Conservation (phyloP, 2,888 invertebrate genomes). For the Spatulosminthurus flaviceps region DNA sequence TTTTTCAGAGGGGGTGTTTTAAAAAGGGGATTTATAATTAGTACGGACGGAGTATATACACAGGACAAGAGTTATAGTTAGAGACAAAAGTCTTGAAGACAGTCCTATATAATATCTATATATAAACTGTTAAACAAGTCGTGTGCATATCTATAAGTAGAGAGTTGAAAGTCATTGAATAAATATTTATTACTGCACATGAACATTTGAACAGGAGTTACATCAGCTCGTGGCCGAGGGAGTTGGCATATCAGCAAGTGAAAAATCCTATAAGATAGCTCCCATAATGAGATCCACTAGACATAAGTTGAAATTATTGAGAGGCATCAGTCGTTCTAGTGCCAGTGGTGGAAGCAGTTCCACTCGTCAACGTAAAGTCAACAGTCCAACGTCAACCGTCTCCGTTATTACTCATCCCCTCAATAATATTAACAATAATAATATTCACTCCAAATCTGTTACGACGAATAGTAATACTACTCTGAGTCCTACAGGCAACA, state of each 20-base stretch:
- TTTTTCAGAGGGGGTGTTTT: no score
- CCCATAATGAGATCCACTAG: constrained; percentile 62
- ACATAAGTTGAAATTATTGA: constrained; percentile 62
- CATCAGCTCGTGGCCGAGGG: background rate
- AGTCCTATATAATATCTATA: no score
- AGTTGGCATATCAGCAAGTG: background rate
- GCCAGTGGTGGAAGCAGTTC: constrained; percentile 45
- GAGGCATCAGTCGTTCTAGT: constrained; percentile 62
- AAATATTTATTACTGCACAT: constrained; percentile 7
- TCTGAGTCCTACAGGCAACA: no score
- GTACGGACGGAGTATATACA: no score
- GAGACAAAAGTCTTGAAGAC: no score
- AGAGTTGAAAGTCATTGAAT: background rate
- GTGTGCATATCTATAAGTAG: no score
- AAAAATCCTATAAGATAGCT: background rate
- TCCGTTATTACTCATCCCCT: constrained; percentile 30
- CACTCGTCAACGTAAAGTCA: constrained; percentile 45
- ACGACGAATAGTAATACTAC: constrained; percentile 3
- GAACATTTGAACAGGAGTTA: constrained; percentile 10
- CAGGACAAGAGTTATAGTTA: no score
- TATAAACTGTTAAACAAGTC: no score
- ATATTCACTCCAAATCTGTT: constrained; percentile 39
- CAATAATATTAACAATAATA: constrained; percentile 43
- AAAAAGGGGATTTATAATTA: no score
- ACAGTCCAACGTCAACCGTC: constrained; percentile 37